These are phyloP conservation scores for Ceratina calcarata DNA, from an alignment of 1,140 invertebrate species.

Conservation along the genomic window DNA sequence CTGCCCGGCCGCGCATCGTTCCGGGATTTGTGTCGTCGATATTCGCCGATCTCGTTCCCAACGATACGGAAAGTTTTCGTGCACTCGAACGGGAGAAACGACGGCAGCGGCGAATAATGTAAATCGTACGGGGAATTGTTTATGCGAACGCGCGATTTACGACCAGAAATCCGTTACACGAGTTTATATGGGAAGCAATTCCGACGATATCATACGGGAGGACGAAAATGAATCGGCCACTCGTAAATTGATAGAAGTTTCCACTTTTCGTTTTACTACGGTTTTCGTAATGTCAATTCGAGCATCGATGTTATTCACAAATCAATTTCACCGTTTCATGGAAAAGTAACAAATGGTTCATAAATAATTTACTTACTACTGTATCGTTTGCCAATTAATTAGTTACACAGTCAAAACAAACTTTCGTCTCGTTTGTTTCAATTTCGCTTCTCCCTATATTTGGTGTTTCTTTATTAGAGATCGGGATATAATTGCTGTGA, in stretches of 20 bases:
- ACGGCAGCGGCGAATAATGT: not conserved
- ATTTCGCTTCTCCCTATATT: too few species aligned
- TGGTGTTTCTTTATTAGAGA: too few species aligned
- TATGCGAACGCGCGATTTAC: not conserved
- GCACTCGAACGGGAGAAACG: not conserved
- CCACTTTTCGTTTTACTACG: not conserved
- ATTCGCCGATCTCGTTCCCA: constrained; percentile 11
- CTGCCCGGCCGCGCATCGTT: not conserved
- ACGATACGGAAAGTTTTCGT: not conserved
- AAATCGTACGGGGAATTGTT: constrained; percentile 23
- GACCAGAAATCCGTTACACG: not conserved
- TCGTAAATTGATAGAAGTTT: not conserved
- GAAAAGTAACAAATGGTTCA: not conserved
- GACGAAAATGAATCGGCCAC: not conserved
- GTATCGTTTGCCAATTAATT: too few species aligned
- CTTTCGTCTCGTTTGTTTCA: too few species aligned
- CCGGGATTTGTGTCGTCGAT: not conserved
- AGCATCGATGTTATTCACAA: not conserved
- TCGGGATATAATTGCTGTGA: too few species aligned
- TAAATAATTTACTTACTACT: too few species aligned
- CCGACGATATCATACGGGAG: not conserved
- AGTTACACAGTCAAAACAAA: too few species aligned
- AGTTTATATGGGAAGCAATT: not conserved
- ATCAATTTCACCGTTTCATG: not conserved
- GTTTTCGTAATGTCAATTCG: not conserved